Evolutionary conservation across 2,797 vertebrate genomes (phyloP).

Genomic region (Tiaroga cobitis): DNA sequence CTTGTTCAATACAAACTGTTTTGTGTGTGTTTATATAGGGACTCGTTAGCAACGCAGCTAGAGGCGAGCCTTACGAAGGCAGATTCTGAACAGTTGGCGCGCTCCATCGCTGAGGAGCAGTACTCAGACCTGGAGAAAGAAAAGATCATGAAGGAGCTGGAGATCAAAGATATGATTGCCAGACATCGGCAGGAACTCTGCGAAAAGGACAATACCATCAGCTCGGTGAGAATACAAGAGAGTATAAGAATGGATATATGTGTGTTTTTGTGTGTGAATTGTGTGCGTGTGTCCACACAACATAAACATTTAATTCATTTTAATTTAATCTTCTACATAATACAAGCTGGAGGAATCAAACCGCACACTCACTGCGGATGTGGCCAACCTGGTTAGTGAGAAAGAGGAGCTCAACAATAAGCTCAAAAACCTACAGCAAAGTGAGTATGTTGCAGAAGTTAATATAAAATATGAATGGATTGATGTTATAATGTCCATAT

Average conservation of each 20-base stretch:
- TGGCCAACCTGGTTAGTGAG: constrained; percentile 93
- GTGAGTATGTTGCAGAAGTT: constrained; percentile 75
- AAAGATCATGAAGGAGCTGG: constrained; percentile 98
- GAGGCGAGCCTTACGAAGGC: constrained; percentile 93
- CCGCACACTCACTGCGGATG: constrained; percentile 92
- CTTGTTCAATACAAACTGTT: constrained; percentile 25
- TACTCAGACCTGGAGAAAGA: constrained; percentile 96
- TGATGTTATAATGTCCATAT: background rate
- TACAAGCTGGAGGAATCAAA: constrained; percentile 94
- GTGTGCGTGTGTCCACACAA: too few relatives aligned
- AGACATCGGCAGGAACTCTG: constrained; percentile 91
- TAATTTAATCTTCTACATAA: background rate
- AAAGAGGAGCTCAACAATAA: constrained; percentile 97
- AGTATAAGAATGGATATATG: background rate
- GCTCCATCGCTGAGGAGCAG: constrained; percentile 94
- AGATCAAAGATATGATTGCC: constrained; percentile 97
- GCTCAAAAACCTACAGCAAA: constrained; percentile 88
- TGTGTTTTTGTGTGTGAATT: background rate
- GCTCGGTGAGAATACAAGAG: constrained; percentile 83
- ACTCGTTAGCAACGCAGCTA: constrained; percentile 89
- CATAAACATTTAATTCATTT: background rate
- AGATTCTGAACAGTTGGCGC: constrained; percentile 93
- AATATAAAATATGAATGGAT: background rate
- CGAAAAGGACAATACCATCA: constrained; percentile 94
- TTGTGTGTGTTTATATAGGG: constrained; percentile 72